Percentiles rank a stretch among this genome's conserved stretches.
Conservation (phyloP, 2,113 vertebrate genomes). For the Rattus rattus region DNA sequence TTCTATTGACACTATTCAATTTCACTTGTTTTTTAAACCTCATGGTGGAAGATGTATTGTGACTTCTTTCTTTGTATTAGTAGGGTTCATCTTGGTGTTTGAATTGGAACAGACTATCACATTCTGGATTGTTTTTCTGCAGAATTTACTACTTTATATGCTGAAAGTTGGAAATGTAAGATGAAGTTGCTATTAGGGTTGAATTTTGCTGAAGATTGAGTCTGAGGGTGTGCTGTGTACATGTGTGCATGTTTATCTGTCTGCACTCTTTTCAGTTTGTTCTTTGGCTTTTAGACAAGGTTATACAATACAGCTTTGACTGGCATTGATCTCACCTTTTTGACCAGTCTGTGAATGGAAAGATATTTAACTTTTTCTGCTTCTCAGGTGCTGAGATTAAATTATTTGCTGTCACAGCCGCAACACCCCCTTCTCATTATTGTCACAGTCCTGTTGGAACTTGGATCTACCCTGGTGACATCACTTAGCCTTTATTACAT, state of each 20-base stretch:
- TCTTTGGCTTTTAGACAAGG: not conserved
- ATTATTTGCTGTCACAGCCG: not conserved
- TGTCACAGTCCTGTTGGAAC: not conserved
- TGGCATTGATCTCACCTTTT: not conserved
- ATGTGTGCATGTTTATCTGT: not conserved
- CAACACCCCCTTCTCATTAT: not conserved
- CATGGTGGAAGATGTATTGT: not conserved
- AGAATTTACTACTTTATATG: not conserved
- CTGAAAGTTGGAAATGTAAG: not conserved
- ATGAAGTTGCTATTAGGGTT: not conserved
- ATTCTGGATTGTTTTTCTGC: not conserved
- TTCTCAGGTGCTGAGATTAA: not conserved
- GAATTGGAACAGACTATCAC: not conserved
- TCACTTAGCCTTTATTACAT: not conserved
- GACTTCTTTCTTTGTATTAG: not conserved
- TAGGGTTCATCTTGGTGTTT: not conserved
- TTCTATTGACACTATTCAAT: not conserved
- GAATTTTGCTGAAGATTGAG: not conserved
- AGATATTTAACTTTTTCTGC: not conserved
- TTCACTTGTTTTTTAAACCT: not conserved
- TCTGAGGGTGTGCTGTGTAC: not conserved
- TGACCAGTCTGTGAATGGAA: no score
- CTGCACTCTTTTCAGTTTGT: not conserved
- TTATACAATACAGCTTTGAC: not conserved
- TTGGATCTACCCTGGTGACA: not conserved